These are phyloP conservation scores for Lampris megalopsis DNA, from an alignment of 2,113 vertebrate genomes.

Conservation along the genomic window DNA sequence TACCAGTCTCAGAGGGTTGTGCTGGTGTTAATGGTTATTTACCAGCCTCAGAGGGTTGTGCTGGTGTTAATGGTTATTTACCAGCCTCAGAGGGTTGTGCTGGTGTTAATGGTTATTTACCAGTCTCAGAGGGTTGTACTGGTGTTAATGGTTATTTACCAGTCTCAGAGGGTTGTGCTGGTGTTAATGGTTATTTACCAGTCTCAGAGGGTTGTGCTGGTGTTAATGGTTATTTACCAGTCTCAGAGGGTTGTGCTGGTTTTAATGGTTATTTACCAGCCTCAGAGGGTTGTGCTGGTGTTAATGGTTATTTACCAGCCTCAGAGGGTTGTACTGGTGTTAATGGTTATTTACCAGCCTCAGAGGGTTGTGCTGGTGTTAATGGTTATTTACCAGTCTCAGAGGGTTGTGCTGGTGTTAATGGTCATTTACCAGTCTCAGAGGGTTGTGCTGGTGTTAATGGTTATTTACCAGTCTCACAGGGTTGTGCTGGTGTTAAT, in stretches of 20 bases:
- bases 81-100: neutral
- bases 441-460: conserved; percentile 30
- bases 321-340: neutral
- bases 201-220: neutral
- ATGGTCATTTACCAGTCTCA: conserved; percentile 63
- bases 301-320: conserved; percentile 68
- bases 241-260: neutral
- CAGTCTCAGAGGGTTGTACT: neutral
- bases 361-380: conserved; percentile 3
- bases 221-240: conserved; percentile 68
- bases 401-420: conserved; percentile 16
- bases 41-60: neutral
- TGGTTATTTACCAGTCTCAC: conserved; percentile 59
- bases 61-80: conserved; percentile 69
- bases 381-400: conserved; percentile 66
- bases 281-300: neutral
- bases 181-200: conserved; percentile 68
- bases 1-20: conserved; percentile 2
- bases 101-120: conserved; percentile 69
- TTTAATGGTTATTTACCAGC: conserved; percentile 68
- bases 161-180: neutral
- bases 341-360: conserved; percentile 67
- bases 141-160: conserved; percentile 68
- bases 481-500: conserved; percentile 43
- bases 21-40: conserved; percentile 70